These are phyloP conservation scores for Cryptophagus acutangulus DNA, from an alignment of 2,888 invertebrate species.

Conservation along the genomic window DNA sequence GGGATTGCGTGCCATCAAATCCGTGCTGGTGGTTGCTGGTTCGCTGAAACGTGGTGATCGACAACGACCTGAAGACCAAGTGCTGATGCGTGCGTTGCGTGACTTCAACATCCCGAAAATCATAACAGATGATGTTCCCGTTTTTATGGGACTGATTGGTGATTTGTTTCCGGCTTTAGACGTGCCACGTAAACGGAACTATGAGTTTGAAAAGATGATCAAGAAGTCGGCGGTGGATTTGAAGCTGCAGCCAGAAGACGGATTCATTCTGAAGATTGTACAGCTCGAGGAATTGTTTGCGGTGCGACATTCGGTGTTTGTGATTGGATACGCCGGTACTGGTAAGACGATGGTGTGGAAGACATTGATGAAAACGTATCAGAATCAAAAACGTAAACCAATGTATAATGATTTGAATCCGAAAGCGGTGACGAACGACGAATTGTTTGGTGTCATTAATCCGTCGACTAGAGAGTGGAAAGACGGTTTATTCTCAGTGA, in stretches of 20 bases:
- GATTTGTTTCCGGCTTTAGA: slow-evolving; percentile 90
- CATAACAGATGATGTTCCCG: slow-evolving; percentile 83
- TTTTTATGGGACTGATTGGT: slow-evolving; percentile 91
- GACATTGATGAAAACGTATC: slow-evolving; percentile 77
- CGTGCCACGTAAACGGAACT: slow-evolving; percentile 81
- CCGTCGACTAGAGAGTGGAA: slow-evolving; percentile 93
- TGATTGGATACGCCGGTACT: slow-evolving; percentile 76
- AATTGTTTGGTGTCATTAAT: slow-evolving; percentile 90
- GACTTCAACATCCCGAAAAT: slow-evolving; percentile 96
- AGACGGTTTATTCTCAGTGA: slow-evolving; percentile 81
- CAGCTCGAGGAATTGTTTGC: slow-evolving; percentile 90
- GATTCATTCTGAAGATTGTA: slow-evolving; percentile 81
- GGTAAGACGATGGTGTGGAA: slow-evolving; percentile 94
- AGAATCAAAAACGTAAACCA: slow-evolving; percentile 76
- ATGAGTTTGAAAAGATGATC: slow-evolving; percentile 77
- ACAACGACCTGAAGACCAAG: slow-evolving; percentile 82
- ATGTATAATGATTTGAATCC: slow-evolving; percentile 88
- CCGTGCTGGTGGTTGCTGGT: slow-evolving; percentile 91
- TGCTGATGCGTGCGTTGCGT: slow-evolving; percentile 86
- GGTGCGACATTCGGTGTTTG: slow-evolving; percentile 82
- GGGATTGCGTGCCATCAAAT: slow-evolving; percentile 93
- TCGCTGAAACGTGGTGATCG: slow-evolving; percentile 78
- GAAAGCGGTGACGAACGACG: slow-evolving; percentile 93
- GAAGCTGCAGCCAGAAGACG: slow-evolving; percentile 85
- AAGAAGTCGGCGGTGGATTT: slow-evolving; percentile 74